Evolutionary conservation across 2,113 vertebrate species (phyloP).

Genomic region (Brachirus orientalis): DNA sequence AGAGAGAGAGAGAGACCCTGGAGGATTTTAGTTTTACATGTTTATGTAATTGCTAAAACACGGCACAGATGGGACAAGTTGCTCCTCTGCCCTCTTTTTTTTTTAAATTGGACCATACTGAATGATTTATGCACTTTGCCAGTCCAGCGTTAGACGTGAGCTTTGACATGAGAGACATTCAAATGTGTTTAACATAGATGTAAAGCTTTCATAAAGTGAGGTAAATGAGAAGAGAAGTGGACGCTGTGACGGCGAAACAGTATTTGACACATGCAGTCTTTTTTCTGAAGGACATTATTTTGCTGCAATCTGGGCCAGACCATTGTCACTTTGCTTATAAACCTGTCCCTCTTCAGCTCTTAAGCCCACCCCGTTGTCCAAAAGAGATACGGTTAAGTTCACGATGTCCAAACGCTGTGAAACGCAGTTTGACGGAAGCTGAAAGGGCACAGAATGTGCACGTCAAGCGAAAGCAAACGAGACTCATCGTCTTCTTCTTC

Average conservation of each 20-base stretch:
- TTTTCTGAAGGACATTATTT: background rate
- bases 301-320: too few relatives aligned
- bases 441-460: constrained; percentile 33
- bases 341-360: background rate
- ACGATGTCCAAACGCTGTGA: constrained; percentile 20
- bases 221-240: background rate
- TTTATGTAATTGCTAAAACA: constrained; percentile 53
- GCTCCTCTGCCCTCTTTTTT: constrained; percentile 31
- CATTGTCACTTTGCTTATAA: too few relatives aligned
- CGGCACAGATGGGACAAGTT: constrained; percentile 37
- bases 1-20: constrained; percentile 31
- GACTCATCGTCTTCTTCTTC: constrained; percentile 11
- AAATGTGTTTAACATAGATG: background rate
- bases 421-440: constrained; percentile 56
- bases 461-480: constrained; percentile 11
- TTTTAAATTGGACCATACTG: constrained; percentile 40
- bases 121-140: constrained; percentile 36
- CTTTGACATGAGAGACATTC: constrained; percentile 22
- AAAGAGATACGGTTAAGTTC: constrained; percentile 9
- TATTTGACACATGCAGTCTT: background rate
- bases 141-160: constrained; percentile 45
- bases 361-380: background rate
- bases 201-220: background rate
- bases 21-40: constrained; percentile 43
- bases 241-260: background rate